These are phyloP conservation scores for Odontamblyopus lacepedii DNA, from an alignment of 2,797 vertebrate genomes.

Conservation along the genomic window DNA sequence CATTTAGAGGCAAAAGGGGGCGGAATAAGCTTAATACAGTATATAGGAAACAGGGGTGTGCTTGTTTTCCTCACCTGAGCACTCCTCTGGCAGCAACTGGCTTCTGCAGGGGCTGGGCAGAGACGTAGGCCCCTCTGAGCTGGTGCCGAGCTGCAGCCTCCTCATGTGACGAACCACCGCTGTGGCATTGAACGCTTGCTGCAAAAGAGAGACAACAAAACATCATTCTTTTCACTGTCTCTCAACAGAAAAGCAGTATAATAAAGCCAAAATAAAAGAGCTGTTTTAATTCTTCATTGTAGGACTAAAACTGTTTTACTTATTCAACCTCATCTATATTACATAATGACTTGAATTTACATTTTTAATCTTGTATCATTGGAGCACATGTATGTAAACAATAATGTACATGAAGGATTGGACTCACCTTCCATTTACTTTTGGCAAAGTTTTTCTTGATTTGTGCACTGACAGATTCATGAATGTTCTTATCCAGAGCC, in stretches of 20 bases:
- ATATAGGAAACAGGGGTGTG: no score
- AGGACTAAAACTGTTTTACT: no score
- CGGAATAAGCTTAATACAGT: no score
- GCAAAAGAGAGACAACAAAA: slow-evolving; percentile 18
- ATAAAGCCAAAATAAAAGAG: not conserved
- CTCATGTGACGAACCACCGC: slow-evolving; percentile 97
- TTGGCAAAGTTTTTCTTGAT: slow-evolving; percentile 99
- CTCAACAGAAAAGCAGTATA: no score
- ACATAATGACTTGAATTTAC: not conserved
- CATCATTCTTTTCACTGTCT: no score
- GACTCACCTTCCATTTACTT: slow-evolving; percentile 95
- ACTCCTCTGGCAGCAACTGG: slow-evolving; percentile 72
- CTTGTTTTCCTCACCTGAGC: slow-evolving; percentile 52
- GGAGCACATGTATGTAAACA: not conserved
- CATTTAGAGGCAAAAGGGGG: no score
- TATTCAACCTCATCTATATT: not conserved
- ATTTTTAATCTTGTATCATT: not conserved
- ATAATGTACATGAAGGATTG: not conserved
- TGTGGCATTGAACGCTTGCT: slow-evolving; percentile 99
- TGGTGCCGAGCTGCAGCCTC: slow-evolving; percentile 90
- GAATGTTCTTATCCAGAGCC: slow-evolving; percentile 96
- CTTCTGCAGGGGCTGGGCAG: slow-evolving; percentile 72
- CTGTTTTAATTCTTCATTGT: not conserved
- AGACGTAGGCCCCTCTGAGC: slow-evolving; percentile 82
- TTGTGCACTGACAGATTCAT: slow-evolving; percentile 96